Base-by-base conservation (phyloP, 2,888 invertebrate genomes). In the Zygogramma bicolorata region DNA sequence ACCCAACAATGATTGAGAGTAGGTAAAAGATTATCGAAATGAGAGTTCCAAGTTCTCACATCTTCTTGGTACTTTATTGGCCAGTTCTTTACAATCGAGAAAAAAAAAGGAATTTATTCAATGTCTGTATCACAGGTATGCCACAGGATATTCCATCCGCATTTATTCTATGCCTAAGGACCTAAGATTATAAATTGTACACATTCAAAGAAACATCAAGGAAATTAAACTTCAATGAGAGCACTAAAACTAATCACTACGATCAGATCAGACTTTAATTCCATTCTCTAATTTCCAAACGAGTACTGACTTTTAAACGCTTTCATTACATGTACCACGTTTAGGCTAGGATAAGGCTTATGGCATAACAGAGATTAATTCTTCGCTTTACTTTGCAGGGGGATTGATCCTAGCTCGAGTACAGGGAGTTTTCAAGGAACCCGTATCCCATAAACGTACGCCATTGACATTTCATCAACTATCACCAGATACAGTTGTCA, bases 401-500 rank as follows among this genome's bases (percentile, higher is more conserved):
- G 53, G 6, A 10, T n/a, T 25, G 22, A 1, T 25, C 25, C n/a
- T 7, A 53, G 25, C n/a, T 53, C 53, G 3, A 53, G n/a, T 25
- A 22, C 15, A 5, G 46, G 27, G 25, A 25, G 13, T 27, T 15
- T 25, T n/a, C 53, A 53, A 53, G 53, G n/a, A 22, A n/a, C 53
- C 53, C 53, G 53, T 27, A 53, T 65, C 2, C 31, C 38, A 22
- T 58, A 34, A 57, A 53, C 13, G 65, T 15, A 71, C 73, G 73
- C 68, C 75, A 71, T 60, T 75, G 75, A 10, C 25, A 57, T 68
- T 75, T 67, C 69, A 75, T 75, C 70, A 68, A 65, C 18, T 67
- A 65, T 79, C 77, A 79, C 79, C 77, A 77, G 83, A 82, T 82
- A 81, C 81, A 83, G 82, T 83, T 81, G 82, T 82, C 81, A 81